Conservation (phyloP, 2,888 invertebrate genomes). For the Anorthoa munda region DNA sequence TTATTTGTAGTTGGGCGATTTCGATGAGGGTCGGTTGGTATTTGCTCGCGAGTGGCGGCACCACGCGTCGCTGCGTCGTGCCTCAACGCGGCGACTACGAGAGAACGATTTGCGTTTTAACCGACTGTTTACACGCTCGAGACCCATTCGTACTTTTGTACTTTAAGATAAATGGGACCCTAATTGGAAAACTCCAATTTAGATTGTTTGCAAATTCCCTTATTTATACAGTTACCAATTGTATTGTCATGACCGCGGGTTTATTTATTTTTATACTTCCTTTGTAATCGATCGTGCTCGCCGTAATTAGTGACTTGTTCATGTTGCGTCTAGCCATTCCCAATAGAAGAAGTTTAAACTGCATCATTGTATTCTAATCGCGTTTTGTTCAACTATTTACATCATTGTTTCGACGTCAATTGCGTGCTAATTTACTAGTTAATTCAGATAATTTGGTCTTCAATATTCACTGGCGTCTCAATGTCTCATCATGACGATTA, state of each 20-base stretch:
- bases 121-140: slow-evolving; percentile 70
- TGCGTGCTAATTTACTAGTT: slow-evolving; percentile 38
- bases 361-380: slow-evolving; percentile 54
- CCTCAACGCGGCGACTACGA: slow-evolving; percentile 69
- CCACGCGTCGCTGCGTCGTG: slow-evolving; percentile 77
- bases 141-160: slow-evolving; percentile 65
- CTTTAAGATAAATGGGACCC: slow-evolving; percentile 67
- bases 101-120: slow-evolving; percentile 70
- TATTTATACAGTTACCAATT: slow-evolving; percentile 52
- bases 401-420: slow-evolving; percentile 41
- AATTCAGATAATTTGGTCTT: slow-evolving; percentile 31
- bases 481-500: neutral
- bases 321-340: slow-evolving; percentile 16
- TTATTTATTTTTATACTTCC: slow-evolving; percentile 45
- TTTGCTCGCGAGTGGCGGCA: slow-evolving; percentile 76
- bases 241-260: slow-evolving; percentile 33
- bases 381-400: slow-evolving; percentile 31
- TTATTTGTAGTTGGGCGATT: slow-evolving; percentile 78
- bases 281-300: slow-evolving; percentile 18
- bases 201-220: slow-evolving; percentile 54
- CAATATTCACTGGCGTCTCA: too few species aligned
- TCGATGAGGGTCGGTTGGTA: slow-evolving; percentile 74
- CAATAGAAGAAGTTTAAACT: slow-evolving; percentile 25
- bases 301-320: slow-evolving; percentile 19
- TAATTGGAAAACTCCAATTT: slow-evolving; percentile 69